phyloP scores from a whole-genome alignment of 2,113 vertebrate species.

The Toxostoma redivivum region DNA sequence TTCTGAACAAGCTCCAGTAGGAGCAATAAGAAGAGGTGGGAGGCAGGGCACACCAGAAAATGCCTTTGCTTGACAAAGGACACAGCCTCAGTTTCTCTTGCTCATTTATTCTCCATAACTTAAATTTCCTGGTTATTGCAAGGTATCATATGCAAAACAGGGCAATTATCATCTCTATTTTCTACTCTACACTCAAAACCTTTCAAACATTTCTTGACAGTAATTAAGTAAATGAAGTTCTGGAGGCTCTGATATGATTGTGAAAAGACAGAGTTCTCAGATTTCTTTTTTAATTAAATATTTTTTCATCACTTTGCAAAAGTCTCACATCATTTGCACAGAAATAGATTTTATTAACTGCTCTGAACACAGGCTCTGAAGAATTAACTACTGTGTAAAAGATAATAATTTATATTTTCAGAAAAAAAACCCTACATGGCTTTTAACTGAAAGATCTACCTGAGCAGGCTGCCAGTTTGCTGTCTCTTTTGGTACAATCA shows the following conservation, averaged over 20 bases:
- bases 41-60: background rate
- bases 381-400: background rate
- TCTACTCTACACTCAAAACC: background rate
- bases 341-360: background rate
- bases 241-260: background rate
- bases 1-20: background rate
- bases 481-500: background rate
- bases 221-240: background rate
- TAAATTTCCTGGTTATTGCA: background rate
- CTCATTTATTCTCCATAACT: background rate
- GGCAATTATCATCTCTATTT: background rate
- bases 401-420: background rate
- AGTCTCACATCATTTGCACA: background rate
- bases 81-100: background rate
- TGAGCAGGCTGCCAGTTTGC: background rate
- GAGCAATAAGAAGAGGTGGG: background rate
- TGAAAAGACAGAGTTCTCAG: background rate
- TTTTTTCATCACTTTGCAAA: background rate
- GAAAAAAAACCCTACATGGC: rapidly evolving
- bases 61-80: background rate
- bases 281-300: background rate
- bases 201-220: background rate
- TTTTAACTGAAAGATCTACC: background rate
- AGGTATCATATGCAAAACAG: background rate
- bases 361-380: background rate